Base-by-base conservation (phyloP, 2,113 vertebrate genomes). In the Electrona antarctica region DNA sequence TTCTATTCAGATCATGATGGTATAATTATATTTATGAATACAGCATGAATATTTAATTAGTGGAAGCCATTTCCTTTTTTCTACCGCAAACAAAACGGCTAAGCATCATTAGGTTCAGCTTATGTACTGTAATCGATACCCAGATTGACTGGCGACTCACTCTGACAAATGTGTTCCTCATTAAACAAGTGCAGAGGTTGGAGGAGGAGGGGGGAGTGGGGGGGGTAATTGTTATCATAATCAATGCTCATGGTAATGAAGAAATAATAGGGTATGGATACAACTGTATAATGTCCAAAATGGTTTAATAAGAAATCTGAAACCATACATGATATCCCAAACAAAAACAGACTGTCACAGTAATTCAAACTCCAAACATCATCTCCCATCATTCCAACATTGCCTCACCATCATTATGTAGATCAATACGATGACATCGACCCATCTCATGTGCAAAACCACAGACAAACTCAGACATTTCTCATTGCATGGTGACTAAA, bases 21-120 rank as follows among this genome's bases (percentile, higher is more conserved):
- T 85, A 47, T 84, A 77, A 87, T 87, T 82, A 87, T 51, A 78
- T 83, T 82, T 80, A 88, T 87, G 77, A 86, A 73, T 70, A 73
- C 79, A 83, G 67, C 57, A 69, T 65, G 29, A 15, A 55, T 67
- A 63, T 62, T 45, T 75, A 85, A 82, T 89, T 78, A 83, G 85
- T 85, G 64, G 78, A 78, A 70, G 65, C 56, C 46, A 1, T 75
- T 71, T 79, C 71, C 56, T 79, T 33, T 71, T 82, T 71, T 71
- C 33, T 56, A 47, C 69, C 56, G 29, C 62, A 80, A 75, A 67
- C 73, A 78, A 69, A 60, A 77, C 71, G 51, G 79, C 28, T 13
- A 64, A 59, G 61, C 50, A 66, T 13, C 33, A 41, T 64, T 13
- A 28, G 62, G 54, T 7, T 8, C n/a, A 15, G 13, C 7, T 14